Conservation (phyloP, 2,113 vertebrate species). For the Megaptera novaeangliae region DNA sequence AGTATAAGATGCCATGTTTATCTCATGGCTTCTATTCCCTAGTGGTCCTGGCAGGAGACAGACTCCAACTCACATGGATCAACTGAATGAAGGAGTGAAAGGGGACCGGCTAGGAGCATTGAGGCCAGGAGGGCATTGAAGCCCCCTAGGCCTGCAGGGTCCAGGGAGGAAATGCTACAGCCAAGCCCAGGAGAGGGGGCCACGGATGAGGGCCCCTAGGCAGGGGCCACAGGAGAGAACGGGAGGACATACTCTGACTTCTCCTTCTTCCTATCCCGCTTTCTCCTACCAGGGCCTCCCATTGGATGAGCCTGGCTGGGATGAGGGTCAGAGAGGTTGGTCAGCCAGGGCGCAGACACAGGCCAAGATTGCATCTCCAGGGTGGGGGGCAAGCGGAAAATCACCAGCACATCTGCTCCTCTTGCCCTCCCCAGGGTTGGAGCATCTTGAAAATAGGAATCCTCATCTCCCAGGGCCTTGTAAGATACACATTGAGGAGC, state of each 20-base stretch:
- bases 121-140: not conserved
- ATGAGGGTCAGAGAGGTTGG: not conserved
- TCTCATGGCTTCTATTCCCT: not conserved
- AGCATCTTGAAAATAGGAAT: not conserved
- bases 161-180: not conserved
- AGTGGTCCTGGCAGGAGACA: not conserved
- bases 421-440: not conserved
- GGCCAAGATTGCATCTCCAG: not conserved
- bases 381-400: not conserved
- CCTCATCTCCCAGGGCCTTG: not conserved
- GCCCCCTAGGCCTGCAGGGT: not conserved
- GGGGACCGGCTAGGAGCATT: fast-evolving
- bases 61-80: not conserved
- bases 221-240: not conserved
- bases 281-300: not conserved
- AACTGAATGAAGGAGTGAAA: not conserved
- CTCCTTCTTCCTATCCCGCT: not conserved
- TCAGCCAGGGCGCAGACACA: no score
- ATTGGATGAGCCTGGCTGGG: not conserved
- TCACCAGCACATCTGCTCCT: not conserved
- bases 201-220: no score
- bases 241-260: not conserved
- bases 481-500: not conserved
- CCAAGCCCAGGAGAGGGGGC: not conserved
- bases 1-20: not conserved